These are phyloP conservation scores for Vanacampus margaritifer DNA, from an alignment of 2,113 vertebrate species.

Conservation along the genomic window DNA sequence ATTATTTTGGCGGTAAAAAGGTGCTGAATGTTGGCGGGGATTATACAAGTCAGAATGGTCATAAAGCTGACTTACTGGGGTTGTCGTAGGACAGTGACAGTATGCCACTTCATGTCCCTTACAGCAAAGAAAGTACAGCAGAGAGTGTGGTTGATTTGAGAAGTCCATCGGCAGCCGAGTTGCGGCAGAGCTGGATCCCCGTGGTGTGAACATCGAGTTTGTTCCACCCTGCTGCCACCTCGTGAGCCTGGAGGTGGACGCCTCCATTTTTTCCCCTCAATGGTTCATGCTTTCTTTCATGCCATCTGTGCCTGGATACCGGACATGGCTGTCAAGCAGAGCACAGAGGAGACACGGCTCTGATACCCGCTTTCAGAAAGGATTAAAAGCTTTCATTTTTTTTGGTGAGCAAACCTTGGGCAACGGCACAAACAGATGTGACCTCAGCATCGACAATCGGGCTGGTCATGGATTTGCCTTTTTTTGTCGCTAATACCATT, in stretches of 20 bases:
- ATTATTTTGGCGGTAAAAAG: no score
- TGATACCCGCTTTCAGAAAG: slow-evolving; percentile 32
- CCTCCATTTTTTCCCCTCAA: slow-evolving; percentile 51
- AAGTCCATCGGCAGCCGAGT: slow-evolving; percentile 19
- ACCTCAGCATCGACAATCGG: slow-evolving; percentile 19
- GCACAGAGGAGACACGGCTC: slow-evolving; percentile 43
- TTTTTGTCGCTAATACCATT: slow-evolving; percentile 1
- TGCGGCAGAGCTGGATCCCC: slow-evolving; percentile 25
- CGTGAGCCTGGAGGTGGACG: slow-evolving; percentile 46
- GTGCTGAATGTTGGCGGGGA: no score
- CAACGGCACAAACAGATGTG: slow-evolving; percentile 29
- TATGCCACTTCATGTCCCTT: slow-evolving; percentile 4
- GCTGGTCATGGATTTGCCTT: slow-evolving; percentile 6
- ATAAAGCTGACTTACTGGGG: not conserved
- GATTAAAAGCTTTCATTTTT: slow-evolving; percentile 37
- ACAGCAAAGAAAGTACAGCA: slow-evolving; percentile 18
- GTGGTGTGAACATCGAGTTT: slow-evolving; percentile 51
- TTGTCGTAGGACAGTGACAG: not conserved
- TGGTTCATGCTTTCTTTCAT: slow-evolving; percentile 60
- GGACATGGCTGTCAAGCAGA: slow-evolving; percentile 59
- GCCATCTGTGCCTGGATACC: slow-evolving; percentile 68
- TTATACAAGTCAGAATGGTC: no score
- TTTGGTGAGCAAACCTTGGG: slow-evolving; percentile 40
- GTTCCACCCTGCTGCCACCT: slow-evolving; percentile 52
- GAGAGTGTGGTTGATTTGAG: slow-evolving; percentile 7